Conservation (phyloP, 2,888 invertebrate species). For the Hyalella azteca region DNA sequence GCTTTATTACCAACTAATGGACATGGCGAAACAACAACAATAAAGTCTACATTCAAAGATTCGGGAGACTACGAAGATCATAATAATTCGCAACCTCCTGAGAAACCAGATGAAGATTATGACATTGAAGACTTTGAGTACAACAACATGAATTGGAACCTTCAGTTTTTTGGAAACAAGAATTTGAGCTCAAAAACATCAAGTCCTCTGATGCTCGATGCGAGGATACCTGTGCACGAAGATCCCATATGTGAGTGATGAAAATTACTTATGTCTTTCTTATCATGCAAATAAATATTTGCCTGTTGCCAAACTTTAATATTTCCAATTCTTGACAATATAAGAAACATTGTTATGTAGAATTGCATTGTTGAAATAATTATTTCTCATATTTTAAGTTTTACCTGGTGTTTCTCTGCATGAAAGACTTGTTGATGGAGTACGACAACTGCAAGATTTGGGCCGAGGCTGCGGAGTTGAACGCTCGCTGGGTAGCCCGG, state of each 20-base stretch:
- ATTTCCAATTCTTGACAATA: not conserved
- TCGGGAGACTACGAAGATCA: too few relatives aligned
- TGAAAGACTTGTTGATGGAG: constrained; percentile 1
- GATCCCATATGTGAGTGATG: constrained; percentile 19
- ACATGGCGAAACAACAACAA: too few relatives aligned
- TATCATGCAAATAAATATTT: too few relatives aligned
- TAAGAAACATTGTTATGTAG: too few relatives aligned
- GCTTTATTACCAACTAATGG: too few relatives aligned
- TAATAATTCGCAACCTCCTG: not conserved
- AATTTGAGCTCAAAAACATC: not conserved
- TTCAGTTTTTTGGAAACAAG: not conserved
- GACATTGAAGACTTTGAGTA: not conserved
- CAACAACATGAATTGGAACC: not conserved
- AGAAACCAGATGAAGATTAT: not conserved
- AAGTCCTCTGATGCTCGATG: constrained; percentile 17
- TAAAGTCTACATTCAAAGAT: too few relatives aligned
- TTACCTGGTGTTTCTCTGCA: not conserved
- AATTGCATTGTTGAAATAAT: too few relatives aligned
- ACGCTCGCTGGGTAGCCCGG: constrained; percentile 24
- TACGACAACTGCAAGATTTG: not conserved
- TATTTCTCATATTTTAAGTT: too few relatives aligned
- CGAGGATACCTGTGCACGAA: constrained; percentile 27
- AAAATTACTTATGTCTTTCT: not conserved
- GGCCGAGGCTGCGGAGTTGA: not conserved
- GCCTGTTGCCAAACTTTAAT: not conserved